Conservation (phyloP, 2,113 vertebrate genomes). For the Triplophysa tibetana region DNA sequence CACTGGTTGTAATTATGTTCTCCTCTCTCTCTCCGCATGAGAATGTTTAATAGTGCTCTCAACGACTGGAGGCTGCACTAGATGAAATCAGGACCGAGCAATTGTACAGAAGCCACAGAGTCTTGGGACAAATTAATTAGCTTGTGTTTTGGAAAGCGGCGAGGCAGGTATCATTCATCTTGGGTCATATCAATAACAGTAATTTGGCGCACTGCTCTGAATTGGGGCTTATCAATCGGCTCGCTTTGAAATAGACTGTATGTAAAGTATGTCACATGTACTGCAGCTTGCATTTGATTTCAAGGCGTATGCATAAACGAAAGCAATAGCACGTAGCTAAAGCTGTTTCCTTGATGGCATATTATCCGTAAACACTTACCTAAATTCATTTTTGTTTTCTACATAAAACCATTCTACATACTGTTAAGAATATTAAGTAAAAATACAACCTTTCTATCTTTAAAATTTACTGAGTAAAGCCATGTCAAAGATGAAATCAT, state of each 20-base stretch:
- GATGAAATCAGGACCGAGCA: conserved; percentile 51
- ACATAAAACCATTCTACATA: no score
- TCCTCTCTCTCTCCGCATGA: conserved; percentile 46
- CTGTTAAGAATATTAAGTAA: no score
- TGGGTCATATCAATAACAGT: conserved; percentile 65
- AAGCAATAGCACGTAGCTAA: background rate
- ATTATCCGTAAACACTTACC: no score
- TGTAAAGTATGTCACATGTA: conserved; percentile 20
- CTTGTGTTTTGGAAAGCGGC: conserved; percentile 53
- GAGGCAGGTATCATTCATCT: conserved; percentile 55
- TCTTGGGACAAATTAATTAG: conserved; percentile 66
- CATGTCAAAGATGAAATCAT: no score
- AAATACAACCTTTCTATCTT: no score
- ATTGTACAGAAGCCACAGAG: conserved; percentile 51
- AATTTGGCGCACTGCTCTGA: conserved; percentile 45
- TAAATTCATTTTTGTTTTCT: no score
- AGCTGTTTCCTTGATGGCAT: background rate
- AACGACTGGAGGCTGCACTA: conserved; percentile 43
- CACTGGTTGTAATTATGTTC: conserved; percentile 52
- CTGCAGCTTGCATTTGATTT: background rate
- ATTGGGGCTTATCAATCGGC: conserved; percentile 36
- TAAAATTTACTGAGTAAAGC: no score
- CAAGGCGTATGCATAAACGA: background rate
- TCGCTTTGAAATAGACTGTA: conserved; percentile 4
- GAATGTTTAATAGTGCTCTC: conserved; percentile 62